Conservation (phyloP, 2,888 invertebrate species). For the Oscheius sp. region DNA sequence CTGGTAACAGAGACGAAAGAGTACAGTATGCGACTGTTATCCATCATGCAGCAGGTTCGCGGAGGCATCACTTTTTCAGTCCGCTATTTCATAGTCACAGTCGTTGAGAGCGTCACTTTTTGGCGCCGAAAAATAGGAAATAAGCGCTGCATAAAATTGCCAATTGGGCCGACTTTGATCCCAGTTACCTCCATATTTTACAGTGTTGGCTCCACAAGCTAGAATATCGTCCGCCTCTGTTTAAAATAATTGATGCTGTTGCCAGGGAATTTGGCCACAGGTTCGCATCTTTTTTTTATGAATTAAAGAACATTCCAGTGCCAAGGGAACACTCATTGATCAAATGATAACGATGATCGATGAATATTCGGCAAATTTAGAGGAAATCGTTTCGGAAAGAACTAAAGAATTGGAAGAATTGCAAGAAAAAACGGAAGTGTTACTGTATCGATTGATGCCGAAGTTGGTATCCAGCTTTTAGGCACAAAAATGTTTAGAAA, state of each 20-base stretch:
- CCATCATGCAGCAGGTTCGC: slow-evolving; percentile 54
- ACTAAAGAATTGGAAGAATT: slow-evolving; percentile 52
- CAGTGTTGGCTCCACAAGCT: slow-evolving; percentile 52
- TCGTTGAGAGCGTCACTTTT: no score
- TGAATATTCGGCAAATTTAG: slow-evolving; percentile 60
- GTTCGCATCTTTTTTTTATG: slow-evolving; percentile 26
- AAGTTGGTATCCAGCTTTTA: slow-evolving; percentile 39
- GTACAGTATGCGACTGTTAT: slow-evolving; percentile 50
- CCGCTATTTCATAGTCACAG: no score
- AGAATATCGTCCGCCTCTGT: slow-evolving; percentile 46
- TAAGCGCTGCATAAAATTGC: no score
- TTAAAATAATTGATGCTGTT: slow-evolving; percentile 56
- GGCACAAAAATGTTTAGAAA: neutral
- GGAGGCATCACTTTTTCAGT: no score
- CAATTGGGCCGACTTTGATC: no score
- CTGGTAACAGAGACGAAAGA: slow-evolving; percentile 44
- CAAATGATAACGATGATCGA: slow-evolving; percentile 64
- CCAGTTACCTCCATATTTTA: neutral
- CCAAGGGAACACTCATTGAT: slow-evolving; percentile 58
- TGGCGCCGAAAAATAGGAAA: no score
- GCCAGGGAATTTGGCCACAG: slow-evolving; percentile 57
- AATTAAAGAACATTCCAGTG: slow-evolving; percentile 39
- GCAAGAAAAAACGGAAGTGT: slow-evolving; percentile 48
- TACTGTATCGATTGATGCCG: slow-evolving; percentile 56
- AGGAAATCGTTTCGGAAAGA: slow-evolving; percentile 58